Evolutionary conservation across 2,113 vertebrate genomes (phyloP).

Genomic region (Podiceps cristatus): DNA sequence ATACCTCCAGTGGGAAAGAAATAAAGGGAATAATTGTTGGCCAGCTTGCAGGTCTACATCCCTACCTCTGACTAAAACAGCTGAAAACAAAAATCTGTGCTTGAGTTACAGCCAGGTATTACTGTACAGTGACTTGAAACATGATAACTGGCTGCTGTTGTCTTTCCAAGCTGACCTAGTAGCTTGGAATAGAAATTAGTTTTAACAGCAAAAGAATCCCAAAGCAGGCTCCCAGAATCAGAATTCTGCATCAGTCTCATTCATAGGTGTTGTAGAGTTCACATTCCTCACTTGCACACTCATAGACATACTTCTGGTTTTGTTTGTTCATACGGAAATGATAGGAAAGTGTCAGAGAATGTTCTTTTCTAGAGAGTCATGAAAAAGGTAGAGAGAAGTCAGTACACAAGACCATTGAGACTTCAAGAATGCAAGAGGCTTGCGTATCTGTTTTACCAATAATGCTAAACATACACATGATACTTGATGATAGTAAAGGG

Average conservation of each 20-base stretch:
- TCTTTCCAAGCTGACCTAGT: not conserved
- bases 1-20: not conserved
- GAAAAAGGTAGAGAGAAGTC: not conserved
- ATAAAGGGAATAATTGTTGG: not conserved
- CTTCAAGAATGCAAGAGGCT: not conserved
- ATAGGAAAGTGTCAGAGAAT: not conserved
- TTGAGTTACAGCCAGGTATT: not conserved
- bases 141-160: not conserved
- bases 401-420: accelerated
- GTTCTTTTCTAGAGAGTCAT: not conserved
- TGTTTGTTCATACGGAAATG: not conserved
- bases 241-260: not conserved
- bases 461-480: not conserved
- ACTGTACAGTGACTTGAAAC: not conserved
- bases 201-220: not conserved
- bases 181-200: not conserved
- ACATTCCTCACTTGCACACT: not conserved
- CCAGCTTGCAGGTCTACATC: not conserved
- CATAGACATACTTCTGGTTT: not conserved
- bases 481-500: not conserved
- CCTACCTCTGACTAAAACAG: not conserved
- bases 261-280: not conserved
- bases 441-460: not conserved
- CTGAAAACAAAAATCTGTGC: not conserved
- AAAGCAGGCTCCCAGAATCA: not conserved